Percentiles rank a stretch among this genome's conserved stretches.
Conservation (phyloP, 1,140 invertebrate genomes). For the Caenorhabditis brenneri region DNA sequence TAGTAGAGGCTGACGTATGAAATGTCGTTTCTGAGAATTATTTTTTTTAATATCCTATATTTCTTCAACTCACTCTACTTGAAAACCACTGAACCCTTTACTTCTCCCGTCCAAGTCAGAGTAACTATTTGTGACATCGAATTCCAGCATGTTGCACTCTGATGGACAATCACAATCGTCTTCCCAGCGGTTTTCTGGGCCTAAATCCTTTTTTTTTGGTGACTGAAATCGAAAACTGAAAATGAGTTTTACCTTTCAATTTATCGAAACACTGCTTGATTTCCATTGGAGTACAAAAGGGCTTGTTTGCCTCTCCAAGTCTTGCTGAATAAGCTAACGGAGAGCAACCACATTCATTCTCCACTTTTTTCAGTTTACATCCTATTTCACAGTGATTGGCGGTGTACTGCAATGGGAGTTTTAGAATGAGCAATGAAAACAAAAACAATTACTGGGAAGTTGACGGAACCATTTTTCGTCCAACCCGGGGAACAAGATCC, state of each 20-base stretch:
- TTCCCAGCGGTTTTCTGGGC: not conserved
- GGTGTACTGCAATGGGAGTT: constrained; percentile 42
- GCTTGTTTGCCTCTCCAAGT: not conserved
- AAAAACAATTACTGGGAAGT: not conserved
- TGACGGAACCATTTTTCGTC: not conserved
- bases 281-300: constrained; percentile 41
- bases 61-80: constrained; percentile 11
- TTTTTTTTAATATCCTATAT: not conserved
- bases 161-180: not conserved
- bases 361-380: constrained; percentile 16
- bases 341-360: constrained; percentile 40
- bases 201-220: not conserved
- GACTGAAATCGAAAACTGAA: not conserved
- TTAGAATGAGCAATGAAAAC: not conserved
- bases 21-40: not conserved
- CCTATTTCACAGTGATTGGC: constrained; percentile 46
- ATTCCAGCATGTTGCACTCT: constrained; percentile 34
- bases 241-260: not conserved
- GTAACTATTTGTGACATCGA: constrained; percentile 34
- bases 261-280: constrained; percentile 16
- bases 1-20: constrained; percentile 29
- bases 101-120: constrained; percentile 31
- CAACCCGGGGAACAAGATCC: constrained; percentile 45
- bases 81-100: not conserved
- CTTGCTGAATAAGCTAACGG: constrained; percentile 25